Conservation (phyloP, 1,140 invertebrate genomes). For the Drosophila truncata region DNA sequence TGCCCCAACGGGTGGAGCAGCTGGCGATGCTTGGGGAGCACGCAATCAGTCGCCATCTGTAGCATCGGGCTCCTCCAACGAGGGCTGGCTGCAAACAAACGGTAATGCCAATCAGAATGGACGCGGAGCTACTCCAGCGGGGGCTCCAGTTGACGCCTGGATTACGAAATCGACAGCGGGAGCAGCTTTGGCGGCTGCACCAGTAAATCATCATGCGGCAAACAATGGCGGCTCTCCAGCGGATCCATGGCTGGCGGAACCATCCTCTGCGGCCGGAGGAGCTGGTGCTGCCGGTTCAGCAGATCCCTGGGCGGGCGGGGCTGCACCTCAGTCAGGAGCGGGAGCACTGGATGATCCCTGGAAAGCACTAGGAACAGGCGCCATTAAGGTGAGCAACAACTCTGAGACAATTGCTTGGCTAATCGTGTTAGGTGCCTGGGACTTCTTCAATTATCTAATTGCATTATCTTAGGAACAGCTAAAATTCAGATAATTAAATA, state of each 20-base stretch:
- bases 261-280: constrained; percentile 38
- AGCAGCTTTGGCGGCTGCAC: constrained; percentile 50
- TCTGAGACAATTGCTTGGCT: not conserved
- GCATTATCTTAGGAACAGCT: not conserved
- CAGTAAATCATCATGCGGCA: constrained; percentile 50
- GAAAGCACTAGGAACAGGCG: constrained; percentile 64
- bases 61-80: constrained; percentile 80
- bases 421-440: not conserved
- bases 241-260: constrained; percentile 87
- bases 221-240: constrained; percentile 70
- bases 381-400: constrained; percentile 60
- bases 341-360: constrained; percentile 83
- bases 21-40: constrained; percentile 69
- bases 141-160: constrained; percentile 65
- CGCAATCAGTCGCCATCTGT: constrained; percentile 83
- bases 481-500: not conserved
- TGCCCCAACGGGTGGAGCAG: constrained; percentile 27
- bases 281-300: constrained; percentile 25
- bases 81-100: constrained; percentile 83
- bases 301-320: constrained; percentile 76
- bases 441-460: not conserved
- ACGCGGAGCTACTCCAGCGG: constrained; percentile 50
- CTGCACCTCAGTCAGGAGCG: constrained; percentile 85
- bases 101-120: constrained; percentile 75
- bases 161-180: constrained; percentile 59